Conservation (phyloP, 2,888 invertebrate species). For the Amphiduros pacificus region DNA sequence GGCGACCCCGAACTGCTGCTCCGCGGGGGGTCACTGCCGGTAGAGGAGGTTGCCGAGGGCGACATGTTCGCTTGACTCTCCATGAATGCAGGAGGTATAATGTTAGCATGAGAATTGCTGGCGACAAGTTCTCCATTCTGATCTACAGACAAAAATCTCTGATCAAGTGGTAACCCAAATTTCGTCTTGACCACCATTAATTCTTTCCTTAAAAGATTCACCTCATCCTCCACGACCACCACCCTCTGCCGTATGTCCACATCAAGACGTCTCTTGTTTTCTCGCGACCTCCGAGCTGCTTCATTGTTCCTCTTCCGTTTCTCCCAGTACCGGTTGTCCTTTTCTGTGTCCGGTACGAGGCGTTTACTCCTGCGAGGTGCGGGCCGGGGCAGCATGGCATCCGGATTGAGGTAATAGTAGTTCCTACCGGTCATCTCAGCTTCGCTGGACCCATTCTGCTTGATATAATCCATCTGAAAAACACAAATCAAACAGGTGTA, state of each 20-base stretch:
- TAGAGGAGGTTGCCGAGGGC: no score
- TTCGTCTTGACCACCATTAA: constrained; percentile 34
- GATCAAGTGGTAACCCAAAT: constrained; percentile 34
- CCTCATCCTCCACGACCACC: constrained; percentile 38
- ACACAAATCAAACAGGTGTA: no score
- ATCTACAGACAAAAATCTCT: constrained; percentile 2
- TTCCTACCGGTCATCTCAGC: no score
- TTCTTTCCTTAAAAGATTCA: constrained; percentile 37
- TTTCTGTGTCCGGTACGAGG: constrained; percentile 35
- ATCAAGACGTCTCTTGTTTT: constrained; percentile 39
- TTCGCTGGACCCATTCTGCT: no score
- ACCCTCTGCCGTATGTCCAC: constrained; percentile 31
- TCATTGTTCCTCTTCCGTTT: constrained; percentile 43
- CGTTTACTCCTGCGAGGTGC: constrained; percentile 33
- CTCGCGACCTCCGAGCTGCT: constrained; percentile 43
- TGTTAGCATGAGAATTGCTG: no score
- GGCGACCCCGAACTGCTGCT: no score
- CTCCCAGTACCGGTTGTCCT: constrained; percentile 44
- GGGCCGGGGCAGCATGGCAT: neutral
- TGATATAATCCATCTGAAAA: no score
- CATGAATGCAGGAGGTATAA: no score
- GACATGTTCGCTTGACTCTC: no score
- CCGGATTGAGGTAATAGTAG: constrained; percentile 2
- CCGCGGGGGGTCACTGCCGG: no score
- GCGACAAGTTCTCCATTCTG: neutral